phyloP scores from a whole-genome alignment of 2,888 invertebrate species.

The Ernsta delagoae region DNA sequence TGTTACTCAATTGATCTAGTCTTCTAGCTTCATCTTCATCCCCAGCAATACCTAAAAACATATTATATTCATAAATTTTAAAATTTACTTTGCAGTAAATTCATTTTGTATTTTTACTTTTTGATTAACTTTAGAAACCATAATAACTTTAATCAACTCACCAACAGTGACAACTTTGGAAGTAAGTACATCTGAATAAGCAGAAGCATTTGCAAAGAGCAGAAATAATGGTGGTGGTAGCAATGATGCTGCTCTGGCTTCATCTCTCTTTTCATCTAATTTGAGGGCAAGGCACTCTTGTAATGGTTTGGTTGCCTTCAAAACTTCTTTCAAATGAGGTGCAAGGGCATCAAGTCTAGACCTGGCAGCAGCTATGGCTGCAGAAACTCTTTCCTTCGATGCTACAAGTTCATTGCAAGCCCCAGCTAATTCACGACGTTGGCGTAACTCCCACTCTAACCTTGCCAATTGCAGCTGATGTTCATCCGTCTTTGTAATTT shows the following conservation, averaged over 20 bases:
- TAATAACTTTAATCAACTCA: conserved; percentile 50
- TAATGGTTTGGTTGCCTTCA: conserved; percentile 92
- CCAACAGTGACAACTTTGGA: conserved; percentile 71
- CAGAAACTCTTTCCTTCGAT: conserved; percentile 90
- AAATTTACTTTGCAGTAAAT: too few relatives aligned
- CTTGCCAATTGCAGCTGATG: conserved; percentile 94
- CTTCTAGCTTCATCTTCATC: conserved; percentile 89
- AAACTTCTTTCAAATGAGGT: conserved; percentile 87
- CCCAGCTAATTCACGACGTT: conserved; percentile 92
- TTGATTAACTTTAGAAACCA: background rate
- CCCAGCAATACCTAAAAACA: conserved; percentile 83
- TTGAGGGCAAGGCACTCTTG: conserved; percentile 94
- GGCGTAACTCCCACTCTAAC: conserved; percentile 95
- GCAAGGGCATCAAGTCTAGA: conserved; percentile 92
- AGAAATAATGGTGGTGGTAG: conserved; percentile 94
- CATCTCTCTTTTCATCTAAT: conserved; percentile 91
- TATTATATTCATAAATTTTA: background rate
- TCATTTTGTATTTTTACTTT: background rate
- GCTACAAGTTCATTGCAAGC: conserved; percentile 90
- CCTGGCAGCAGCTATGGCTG: conserved; percentile 90
- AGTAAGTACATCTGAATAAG: conserved; percentile 92
- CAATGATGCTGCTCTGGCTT: conserved; percentile 90
- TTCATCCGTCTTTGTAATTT: conserved; percentile 87
- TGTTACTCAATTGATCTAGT: conserved; percentile 81
- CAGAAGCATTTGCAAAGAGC: conserved; percentile 93